Evolutionary conservation across 2,113 vertebrate genomes (phyloP).

Genomic region (Eulemur rufifrons): DNA sequence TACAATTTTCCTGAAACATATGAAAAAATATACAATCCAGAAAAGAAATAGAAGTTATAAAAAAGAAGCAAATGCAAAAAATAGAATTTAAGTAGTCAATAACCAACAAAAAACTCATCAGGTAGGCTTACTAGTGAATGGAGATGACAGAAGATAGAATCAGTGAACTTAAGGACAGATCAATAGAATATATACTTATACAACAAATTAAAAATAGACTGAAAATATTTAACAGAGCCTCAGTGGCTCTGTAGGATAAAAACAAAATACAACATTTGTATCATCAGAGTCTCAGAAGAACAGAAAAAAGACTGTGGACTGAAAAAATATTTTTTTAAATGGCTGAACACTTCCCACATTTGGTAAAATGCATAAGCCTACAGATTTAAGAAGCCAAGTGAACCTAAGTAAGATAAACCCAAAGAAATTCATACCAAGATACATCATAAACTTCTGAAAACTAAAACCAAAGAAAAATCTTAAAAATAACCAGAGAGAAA

Average conservation of each 20-base stretch:
- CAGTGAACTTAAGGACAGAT: neutral
- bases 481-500: no score
- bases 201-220: neutral
- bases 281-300: neutral
- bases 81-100: neutral
- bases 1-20: slow-evolving; percentile 15
- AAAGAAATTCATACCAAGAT: neutral
- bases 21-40: neutral
- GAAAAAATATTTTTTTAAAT: neutral
- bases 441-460: neutral
- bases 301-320: neutral
- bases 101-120: neutral
- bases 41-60: neutral
- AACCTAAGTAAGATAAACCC: neutral
- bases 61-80: neutral
- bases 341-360: neutral
- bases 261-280: neutral
- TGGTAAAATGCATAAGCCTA: neutral
- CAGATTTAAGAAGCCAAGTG: neutral
- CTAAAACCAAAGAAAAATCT: no score
- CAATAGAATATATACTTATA: neutral
- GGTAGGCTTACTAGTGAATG: neutral
- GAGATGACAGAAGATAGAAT: no score
- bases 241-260: neutral
- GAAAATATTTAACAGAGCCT: neutral